These are phyloP conservation scores for Rhabdomys pumilio DNA, from an alignment of 2,797 vertebrate genomes.

Conservation along the genomic window DNA sequence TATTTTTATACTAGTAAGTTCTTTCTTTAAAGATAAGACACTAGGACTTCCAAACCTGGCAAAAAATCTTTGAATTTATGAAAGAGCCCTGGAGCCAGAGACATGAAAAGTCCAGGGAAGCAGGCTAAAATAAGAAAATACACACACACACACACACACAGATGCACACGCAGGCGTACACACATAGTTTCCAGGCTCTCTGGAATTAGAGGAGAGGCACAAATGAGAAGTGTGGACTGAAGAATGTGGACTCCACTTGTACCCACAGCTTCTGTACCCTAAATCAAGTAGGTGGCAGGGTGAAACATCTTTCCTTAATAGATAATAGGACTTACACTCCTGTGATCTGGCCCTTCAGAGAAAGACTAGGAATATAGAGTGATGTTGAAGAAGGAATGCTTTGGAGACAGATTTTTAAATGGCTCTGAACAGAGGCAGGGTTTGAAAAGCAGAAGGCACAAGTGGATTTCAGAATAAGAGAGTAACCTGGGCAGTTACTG, in stretches of 20 bases:
- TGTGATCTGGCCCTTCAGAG: background rate
- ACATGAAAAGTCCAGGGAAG: background rate
- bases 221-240: background rate
- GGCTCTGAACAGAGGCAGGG: background rate
- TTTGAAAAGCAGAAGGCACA: background rate
- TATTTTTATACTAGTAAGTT: conserved; percentile 45
- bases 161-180: background rate
- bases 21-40: background rate
- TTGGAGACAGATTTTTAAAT: conserved; percentile 8
- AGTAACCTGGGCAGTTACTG: too few species aligned
- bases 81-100: background rate
- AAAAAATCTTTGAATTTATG: background rate
- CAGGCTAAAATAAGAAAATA: background rate
- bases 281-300: background rate
- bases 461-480: background rate
- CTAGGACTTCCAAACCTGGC: conserved; percentile 4
- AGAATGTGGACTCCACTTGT: background rate
- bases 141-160: too few species aligned
- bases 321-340: background rate
- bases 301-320: conserved; percentile 2
- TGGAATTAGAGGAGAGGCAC: background rate
- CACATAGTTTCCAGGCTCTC: conserved; percentile 49
- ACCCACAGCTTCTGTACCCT: background rate
- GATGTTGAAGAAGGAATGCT: background rate
- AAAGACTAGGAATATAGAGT: background rate